Evolutionary conservation across 23 tunicate genomes (phyloP).

Genomic region (Ascidia mentula): DNA sequence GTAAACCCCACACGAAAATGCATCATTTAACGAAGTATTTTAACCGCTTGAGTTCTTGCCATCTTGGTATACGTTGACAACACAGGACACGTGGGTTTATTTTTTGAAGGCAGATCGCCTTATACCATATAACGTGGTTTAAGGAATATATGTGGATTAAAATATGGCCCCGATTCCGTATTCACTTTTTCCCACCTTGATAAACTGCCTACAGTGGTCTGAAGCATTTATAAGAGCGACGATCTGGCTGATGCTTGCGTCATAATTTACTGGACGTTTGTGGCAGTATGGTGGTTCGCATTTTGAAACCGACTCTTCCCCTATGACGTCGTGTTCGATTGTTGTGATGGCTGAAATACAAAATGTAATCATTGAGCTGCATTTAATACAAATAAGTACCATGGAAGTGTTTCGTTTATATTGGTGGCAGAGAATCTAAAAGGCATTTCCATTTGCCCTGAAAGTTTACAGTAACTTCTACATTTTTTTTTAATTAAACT

Average conservation of each 20-base stretch:
- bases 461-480: no score
- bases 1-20: not conserved
- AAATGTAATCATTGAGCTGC: no score
- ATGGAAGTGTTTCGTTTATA: no score
- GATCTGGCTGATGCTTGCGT: conserved; percentile 6
- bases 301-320: not conserved
- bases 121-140: not conserved
- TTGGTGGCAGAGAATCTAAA: no score
- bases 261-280: not conserved
- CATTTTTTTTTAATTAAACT: no score
- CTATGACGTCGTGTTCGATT: conserved; percentile 9
- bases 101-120: no score
- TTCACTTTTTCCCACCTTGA: conserved; percentile 1
- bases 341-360: conserved; percentile 16
- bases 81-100: no score
- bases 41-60: no score
- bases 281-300: not conserved
- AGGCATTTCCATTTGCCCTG: no score
- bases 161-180: not conserved
- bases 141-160: not conserved
- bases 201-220: conserved; percentile 15
- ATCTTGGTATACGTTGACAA: no score
- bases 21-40: not conserved
- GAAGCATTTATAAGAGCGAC: conserved; percentile 10
- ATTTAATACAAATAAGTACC: no score